Evolutionary conservation across 2,797 vertebrate genomes (phyloP), one percentile per base, ranked within the genome.

Genomic region (Helarctos malayanus): DNA sequence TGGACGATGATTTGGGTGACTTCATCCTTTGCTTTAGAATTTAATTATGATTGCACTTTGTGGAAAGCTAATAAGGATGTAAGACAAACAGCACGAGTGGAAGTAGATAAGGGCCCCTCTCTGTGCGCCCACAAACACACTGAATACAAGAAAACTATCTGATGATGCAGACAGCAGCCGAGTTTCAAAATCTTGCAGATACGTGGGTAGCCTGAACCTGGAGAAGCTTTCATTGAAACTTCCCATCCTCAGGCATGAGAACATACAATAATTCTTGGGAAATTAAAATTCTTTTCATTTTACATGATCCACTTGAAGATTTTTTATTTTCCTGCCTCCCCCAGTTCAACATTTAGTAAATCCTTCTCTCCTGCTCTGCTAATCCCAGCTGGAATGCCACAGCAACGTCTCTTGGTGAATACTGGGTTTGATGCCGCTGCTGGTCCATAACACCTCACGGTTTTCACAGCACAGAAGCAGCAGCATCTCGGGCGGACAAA

Each of bases 1-100:
- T 49, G 63, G 89, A 45, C 10, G 79, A 68, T 83, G 85, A 75
- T 91, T 86, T 0, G 41, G 93, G 68, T 91, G 94, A 91, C 91
- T 98, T 95, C 89, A 96, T 95, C 81, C 29, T 95, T 92, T 88
- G 68, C 96, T 95, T 96, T 94, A 61, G 96, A 93, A 96, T 91
- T 97, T 97, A 97, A 97, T 97, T 97, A 95, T 89, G 90, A 97
- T 54, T 61, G 84, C 32, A 35, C 89, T 94, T 97, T 86, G 93
- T 86, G 75, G 79, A 95, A 95, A 89, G 84, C 73, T 94, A 93
- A 94, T 89, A 83, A 95, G 57, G 86, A 54, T 93, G 76, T 61
- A 97, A 96, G 93, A 91, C 90, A 80, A 97, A 88, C 89, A 98
- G 94, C 71, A 92, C 82, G 83, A 65, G 84, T 57, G 29, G 56